Conservation (phyloP, 1,140 invertebrate genomes). For the Lysiphlebus fabarum region DNA sequence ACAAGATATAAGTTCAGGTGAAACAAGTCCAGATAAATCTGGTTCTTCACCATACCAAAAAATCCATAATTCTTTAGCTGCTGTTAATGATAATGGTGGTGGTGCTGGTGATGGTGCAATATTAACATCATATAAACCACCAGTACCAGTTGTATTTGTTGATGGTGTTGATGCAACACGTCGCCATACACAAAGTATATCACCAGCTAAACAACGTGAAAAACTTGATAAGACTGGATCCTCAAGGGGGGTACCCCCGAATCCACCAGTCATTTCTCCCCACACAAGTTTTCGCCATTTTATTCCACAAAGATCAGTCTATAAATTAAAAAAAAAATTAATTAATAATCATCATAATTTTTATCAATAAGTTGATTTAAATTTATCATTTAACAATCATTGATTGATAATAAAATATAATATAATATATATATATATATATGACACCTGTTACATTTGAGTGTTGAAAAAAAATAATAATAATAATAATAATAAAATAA, state of each 20-base stretch:
- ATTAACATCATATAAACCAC: constrained; percentile 62
- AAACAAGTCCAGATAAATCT: constrained; percentile 78
- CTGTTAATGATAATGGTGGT: constrained; percentile 69
- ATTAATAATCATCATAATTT: too few species aligned
- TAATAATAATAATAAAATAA: too few species aligned
- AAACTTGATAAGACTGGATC: constrained; percentile 92
- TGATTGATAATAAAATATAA: too few species aligned
- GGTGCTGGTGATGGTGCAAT: constrained; percentile 58
- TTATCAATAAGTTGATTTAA: too few species aligned
- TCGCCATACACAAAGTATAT: constrained; percentile 96
- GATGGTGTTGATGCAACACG: constrained; percentile 65
- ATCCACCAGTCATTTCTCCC: constrained; percentile 66
- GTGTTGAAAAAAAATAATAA: too few species aligned
- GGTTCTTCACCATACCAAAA: constrained; percentile 99
- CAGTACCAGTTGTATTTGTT: constrained; percentile 40
- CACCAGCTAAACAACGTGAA: constrained; percentile 86
- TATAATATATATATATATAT: too few species aligned
- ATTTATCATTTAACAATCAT: too few species aligned
- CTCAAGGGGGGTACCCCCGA: constrained; percentile 68
- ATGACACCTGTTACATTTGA: too few species aligned
- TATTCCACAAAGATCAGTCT: constrained; percentile 98
- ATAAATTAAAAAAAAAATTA: constrained; percentile 30
- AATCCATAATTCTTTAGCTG: constrained; percentile 95
- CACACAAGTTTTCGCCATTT: constrained; percentile 95
- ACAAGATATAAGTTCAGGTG: constrained; percentile 72